phyloP scores from a whole-genome alignment of 35 echinoderm and acorn worm genomes.

The Lytechinus pictus region DNA sequence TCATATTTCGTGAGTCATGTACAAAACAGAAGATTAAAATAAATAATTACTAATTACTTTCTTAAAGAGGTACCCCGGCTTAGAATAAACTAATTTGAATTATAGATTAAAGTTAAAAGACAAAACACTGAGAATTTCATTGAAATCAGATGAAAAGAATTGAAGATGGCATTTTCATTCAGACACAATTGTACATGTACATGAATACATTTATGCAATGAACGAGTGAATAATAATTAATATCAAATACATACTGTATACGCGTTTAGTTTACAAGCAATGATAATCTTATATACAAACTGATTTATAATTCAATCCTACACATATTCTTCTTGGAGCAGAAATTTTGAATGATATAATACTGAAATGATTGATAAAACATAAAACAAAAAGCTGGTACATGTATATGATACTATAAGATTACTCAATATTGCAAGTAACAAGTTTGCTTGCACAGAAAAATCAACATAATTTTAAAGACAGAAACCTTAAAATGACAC shows the following conservation, averaged over 20 bases:
- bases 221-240: too few relatives aligned
- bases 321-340: too few relatives aligned
- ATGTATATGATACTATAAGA: neutral
- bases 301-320: too few relatives aligned
- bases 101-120: too few relatives aligned
- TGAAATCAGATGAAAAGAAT: neutral
- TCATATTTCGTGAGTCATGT: neutral
- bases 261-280: too few relatives aligned
- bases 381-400: neutral
- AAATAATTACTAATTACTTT: neutral
- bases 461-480: neutral
- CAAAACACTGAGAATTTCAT: neutral
- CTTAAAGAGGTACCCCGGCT: neutral
- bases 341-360: too few relatives aligned
- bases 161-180: neutral
- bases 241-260: neutral
- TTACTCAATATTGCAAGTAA: neutral
- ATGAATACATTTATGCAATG: neutral
- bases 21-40: neutral
- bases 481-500: too few relatives aligned
- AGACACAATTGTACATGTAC: neutral
- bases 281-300: too few relatives aligned
- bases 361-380: too few relatives aligned
- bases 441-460: neutral
- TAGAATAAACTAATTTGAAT: too few relatives aligned